These are phyloP conservation scores for Karalla daura DNA, from an alignment of 2,797 vertebrate species.

Conservation along the genomic window DNA sequence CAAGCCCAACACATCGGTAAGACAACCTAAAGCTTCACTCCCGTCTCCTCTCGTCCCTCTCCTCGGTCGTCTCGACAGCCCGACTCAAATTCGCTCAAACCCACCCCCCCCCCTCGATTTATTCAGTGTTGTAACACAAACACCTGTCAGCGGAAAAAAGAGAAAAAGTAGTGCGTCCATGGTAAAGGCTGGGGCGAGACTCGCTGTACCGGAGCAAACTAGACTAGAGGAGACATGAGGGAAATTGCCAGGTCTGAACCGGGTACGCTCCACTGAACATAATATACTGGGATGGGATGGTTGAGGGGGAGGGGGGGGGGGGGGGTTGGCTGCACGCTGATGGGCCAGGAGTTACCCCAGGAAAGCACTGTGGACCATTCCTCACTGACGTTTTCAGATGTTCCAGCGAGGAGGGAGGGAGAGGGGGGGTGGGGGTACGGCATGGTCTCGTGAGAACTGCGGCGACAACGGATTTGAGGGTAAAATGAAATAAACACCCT, in stretches of 20 bases:
- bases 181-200: slow-evolving; percentile 52
- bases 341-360: slow-evolving; percentile 66
- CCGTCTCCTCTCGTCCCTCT: slow-evolving; percentile 25
- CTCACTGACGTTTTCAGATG: slow-evolving; percentile 61
- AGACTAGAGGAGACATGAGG: slow-evolving; percentile 67
- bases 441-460: slow-evolving; percentile 62
- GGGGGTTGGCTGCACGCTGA: slow-evolving; percentile 43
- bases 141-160: slow-evolving; percentile 75
- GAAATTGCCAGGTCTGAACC: slow-evolving; percentile 76
- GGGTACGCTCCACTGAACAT: slow-evolving; percentile 77
- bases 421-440: slow-evolving; percentile 28
- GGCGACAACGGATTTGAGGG: slow-evolving; percentile 75
- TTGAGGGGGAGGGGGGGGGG: too few relatives aligned
- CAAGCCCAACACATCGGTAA: slow-evolving; percentile 50
- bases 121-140: slow-evolving; percentile 69
- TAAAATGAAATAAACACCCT: slow-evolving; percentile 80
- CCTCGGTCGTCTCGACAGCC: slow-evolving; percentile 55
- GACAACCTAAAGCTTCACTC: slow-evolving; percentile 36
- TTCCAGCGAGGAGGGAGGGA: slow-evolving; percentile 49
- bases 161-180: slow-evolving; percentile 67
- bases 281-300: slow-evolving; percentile 68
- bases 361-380: slow-evolving; percentile 69
- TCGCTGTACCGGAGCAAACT: slow-evolving; percentile 68
- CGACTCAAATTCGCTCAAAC: slow-evolving; percentile 64
- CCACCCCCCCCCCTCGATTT: slow-evolving; percentile 52